Evolutionary conservation across 2,113 vertebrate species (phyloP).

Genomic region (Arizona elegans): DNA sequence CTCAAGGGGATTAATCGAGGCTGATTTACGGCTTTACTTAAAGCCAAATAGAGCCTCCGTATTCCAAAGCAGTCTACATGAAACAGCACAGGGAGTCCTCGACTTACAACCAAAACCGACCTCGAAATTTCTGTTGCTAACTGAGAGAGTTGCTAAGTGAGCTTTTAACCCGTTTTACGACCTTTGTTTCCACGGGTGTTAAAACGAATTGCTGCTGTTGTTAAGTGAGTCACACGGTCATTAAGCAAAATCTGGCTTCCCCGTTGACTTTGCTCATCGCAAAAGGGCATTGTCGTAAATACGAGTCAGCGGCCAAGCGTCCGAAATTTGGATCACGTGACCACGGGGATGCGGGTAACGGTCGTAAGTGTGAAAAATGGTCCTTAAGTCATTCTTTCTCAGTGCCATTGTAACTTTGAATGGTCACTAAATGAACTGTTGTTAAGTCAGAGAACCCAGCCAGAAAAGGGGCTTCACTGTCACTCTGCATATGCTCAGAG

Average conservation of each 20-base stretch:
- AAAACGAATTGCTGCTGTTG: background rate
- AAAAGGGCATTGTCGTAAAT: no score
- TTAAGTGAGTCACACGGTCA: background rate
- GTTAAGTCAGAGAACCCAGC: no score
- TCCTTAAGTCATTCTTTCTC: background rate
- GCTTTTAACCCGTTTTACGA: background rate
- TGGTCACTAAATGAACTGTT: background rate
- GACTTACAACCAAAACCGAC: no score
- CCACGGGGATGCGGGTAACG: rapidly evolving
- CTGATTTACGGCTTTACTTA: no score
- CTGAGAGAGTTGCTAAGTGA: background rate
- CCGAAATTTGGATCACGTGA: background rate
- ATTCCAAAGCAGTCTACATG: background rate
- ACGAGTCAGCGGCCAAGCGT: no score
- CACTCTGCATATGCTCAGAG: background rate
- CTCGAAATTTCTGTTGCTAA: no score
- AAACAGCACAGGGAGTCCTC: no score
- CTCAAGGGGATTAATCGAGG: background rate
- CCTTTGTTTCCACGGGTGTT: background rate
- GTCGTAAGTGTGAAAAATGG: background rate
- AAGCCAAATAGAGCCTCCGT: background rate
- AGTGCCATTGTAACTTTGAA: background rate
- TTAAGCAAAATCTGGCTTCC: background rate
- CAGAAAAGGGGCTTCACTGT: background rate
- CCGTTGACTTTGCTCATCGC: no score